Percentiles rank a stretch among this genome's conserved stretches.
These are phyloP conservation scores for Congeria kusceri DNA, from an alignment of 2,888 invertebrate genomes.

Conservation along the genomic window DNA sequence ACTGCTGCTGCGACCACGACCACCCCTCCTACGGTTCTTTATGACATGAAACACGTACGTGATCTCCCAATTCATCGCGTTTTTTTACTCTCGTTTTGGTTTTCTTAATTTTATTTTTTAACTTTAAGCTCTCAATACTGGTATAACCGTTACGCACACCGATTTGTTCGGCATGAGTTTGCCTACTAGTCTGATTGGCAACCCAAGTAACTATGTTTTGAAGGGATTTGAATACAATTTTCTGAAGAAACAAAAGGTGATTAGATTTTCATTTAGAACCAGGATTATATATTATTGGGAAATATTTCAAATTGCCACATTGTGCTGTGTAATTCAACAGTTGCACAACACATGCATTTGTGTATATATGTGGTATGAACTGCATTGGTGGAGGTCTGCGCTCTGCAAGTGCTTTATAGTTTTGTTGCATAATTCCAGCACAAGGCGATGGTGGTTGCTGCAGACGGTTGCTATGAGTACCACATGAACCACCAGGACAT, in stretches of 20 bases:
- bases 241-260: no score
- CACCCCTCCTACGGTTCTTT: not conserved
- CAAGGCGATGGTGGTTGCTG: slow-evolving; percentile 39
- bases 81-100: not conserved
- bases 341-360: no score
- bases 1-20: not conserved
- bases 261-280: no score
- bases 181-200: no score
- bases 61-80: not conserved
- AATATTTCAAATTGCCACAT: no score
- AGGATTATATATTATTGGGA: no score
- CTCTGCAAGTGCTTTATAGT: no score
- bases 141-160: not conserved
- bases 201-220: no score
- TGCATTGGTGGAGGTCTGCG: no score
- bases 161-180: not conserved
- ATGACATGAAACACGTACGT: not conserved
- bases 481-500: slow-evolving; percentile 45
- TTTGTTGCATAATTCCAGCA: slow-evolving; percentile 16
- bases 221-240: no score
- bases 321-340: no score
- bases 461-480: slow-evolving; percentile 48
- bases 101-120: not conserved
- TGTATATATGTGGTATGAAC: no score
- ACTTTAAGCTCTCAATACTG: not conserved